Base-by-base conservation (phyloP, 2,888 invertebrate genomes). In the Carcina quercana region DNA sequence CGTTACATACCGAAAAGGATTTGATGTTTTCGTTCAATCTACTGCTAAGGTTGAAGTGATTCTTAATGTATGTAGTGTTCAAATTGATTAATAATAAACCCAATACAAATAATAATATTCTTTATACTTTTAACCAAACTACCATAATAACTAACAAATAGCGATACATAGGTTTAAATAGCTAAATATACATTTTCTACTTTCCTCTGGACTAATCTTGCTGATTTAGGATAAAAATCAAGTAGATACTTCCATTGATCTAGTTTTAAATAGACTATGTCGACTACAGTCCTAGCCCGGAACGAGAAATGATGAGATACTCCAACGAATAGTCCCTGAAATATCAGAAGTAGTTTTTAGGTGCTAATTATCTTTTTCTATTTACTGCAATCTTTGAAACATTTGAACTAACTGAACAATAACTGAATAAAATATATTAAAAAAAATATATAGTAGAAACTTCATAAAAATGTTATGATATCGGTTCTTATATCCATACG, bases 241-340 rank as follows among this genome's bases (percentile, higher is more conserved):
- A 83, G 47, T 24, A 83, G 52, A 52, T 86, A 79, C 35, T 85
- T 80, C 86, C 86, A 86, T 44, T 84, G 69, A 6, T 79, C 78
- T 13, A 86, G 55, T 35, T 75, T 72, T 35, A 87, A 56, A 40
- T 76, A 74, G 0, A 86, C 78, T 7, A 86, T 71, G 41, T 87
- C 86, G 6, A 84, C 85, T 1, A 76, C 76, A 1, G 86, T 85
- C 17, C 78, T 61, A 1, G 86, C 86, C 39, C 86, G 60, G 40
- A 85, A 87, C 1, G 85, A 86, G 45, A 86, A 86, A 41, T 85
- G 80, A 51, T 87, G 87, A 0, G 76, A 65, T 1, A 85, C 66
- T 12, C 85, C 86, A 2, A 83, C 74, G 40, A 78, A 86, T 4
- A 86, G 50, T 4, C 87, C 86, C 78, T 87, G 73, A 13, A 66